Base-by-base conservation (phyloP, 2,797 vertebrate species). In the Pogoniulus pusillus region DNA sequence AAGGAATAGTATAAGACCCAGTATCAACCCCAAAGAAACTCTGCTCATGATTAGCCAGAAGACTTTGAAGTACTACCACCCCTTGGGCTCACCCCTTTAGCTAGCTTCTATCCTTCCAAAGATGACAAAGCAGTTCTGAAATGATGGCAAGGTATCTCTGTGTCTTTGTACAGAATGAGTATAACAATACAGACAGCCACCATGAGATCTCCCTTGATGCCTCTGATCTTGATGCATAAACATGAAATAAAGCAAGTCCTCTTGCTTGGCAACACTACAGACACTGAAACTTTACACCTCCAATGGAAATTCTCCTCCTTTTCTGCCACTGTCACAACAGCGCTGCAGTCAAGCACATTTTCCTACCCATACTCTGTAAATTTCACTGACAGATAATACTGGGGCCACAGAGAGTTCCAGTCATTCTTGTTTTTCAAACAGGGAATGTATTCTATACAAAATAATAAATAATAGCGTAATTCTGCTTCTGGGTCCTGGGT, bases 171-270 rank as follows among this genome's bases (percentile, higher is more conserved):
- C 1, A 49, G 30, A 47, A 20, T 10, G 26, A 65, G 45, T 13
- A n/a, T 9, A 78, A 9, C 34, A 86, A 49, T 22, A 63, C 14
- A 34, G 3, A 9, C 7, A 34, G 3, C 9, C 7, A 51, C 10
- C 39, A 59, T 4, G 6, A 63, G 10, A 18, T 27, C 8, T 59
- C 9, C 7, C 24, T 72, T 68, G 18, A 41, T 13, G 30, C 20
- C 19, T 45, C 11, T 9, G 26, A 76, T 53, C 34, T 58, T 62
- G 8, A 89, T 34, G 22, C 27, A 76, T 49, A 72, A 27, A 18
- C 24, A 68, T 35, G 23, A 51, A 70, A 66, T 9, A 24, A 43
- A 63, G 6, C 0, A 0, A 0, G 14, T 62, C 26, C 16, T 59
- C 63, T 23, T 34, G 3, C 20, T 26, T 0, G 5, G 16, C 10